Conservation (phyloP, 2,888 invertebrate genomes). For the Napeogenes sylphis region DNA sequence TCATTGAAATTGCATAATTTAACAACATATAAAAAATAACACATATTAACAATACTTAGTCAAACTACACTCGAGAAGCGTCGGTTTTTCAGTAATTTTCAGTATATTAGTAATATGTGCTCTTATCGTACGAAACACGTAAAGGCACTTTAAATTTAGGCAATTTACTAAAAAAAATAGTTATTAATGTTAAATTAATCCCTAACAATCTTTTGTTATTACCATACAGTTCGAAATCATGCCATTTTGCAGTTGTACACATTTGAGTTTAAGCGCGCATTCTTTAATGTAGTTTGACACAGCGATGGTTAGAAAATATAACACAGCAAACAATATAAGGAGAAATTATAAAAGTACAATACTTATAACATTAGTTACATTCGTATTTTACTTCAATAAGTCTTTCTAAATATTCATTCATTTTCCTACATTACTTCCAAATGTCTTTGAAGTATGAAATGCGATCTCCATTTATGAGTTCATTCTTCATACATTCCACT, state of each 20-base stretch:
- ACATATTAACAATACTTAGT: slow-evolving; percentile 33
- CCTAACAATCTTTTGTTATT: slow-evolving; percentile 1
- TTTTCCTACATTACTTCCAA: slow-evolving; percentile 73
- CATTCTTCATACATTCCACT: slow-evolving; percentile 71
- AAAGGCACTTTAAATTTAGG: slow-evolving; percentile 69
- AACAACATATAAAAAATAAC: slow-evolving; percentile 15
- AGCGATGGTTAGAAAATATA: slow-evolving; percentile 14
- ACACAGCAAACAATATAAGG: slow-evolving; percentile 43
- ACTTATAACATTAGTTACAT: slow-evolving; percentile 74
- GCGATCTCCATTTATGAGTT: slow-evolving; percentile 75
- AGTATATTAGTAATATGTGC: slow-evolving; percentile 37
- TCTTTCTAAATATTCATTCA: slow-evolving; percentile 77
- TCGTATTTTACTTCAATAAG: slow-evolving; percentile 77
- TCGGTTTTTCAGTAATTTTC: slow-evolving; percentile 18
- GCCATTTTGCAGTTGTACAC: neutral
- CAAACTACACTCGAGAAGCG: slow-evolving; percentile 42
- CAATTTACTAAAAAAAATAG: slow-evolving; percentile 29
- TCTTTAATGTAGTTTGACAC: slow-evolving; percentile 27
- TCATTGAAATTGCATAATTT: slow-evolving; percentile 43
- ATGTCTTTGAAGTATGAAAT: slow-evolving; percentile 76
- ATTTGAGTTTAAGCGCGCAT: neutral
- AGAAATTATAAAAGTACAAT: slow-evolving; percentile 63
- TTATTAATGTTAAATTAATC: slow-evolving; percentile 6
- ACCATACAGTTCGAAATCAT: neutral
- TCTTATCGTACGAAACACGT: slow-evolving; percentile 48